Conservation (phyloP, 1,140 invertebrate species). For the Drosophila fuyamai region DNA sequence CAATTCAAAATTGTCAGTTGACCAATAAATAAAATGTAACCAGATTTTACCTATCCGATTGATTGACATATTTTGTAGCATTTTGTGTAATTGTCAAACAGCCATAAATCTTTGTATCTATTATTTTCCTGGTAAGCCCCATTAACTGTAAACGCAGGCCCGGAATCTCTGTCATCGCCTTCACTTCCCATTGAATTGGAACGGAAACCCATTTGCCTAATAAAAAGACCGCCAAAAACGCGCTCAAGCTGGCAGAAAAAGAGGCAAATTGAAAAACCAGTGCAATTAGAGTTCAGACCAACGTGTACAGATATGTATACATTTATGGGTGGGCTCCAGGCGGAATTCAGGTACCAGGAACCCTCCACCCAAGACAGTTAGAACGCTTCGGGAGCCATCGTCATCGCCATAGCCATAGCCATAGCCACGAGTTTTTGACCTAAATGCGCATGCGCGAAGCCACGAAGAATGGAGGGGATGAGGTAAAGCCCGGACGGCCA, state of each 20-base stretch:
- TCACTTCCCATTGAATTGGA: constrained; percentile 44
- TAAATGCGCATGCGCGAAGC: constrained; percentile 65
- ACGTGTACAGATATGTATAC: constrained; percentile 2
- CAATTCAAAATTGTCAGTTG: too few species aligned
- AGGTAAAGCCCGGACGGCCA: constrained; percentile 14
- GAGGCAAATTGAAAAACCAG: constrained; percentile 40
- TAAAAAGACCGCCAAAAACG: constrained; percentile 49
- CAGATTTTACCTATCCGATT: too few species aligned
- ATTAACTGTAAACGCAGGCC: constrained; percentile 2
- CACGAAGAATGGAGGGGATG: constrained; percentile 8
- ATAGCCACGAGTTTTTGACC: constrained; percentile 64
- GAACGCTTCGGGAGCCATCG: constrained; percentile 55
- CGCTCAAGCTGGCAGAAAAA: constrained; percentile 40
- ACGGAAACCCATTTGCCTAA: constrained; percentile 53
- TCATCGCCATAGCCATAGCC: constrained; percentile 53
- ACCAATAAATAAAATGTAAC: neutral
- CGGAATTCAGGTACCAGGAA: constrained; percentile 14
- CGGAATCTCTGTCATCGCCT: constrained; percentile 27
- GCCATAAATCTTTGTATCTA: constrained; percentile 8
- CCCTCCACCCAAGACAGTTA: constrained; percentile 46
- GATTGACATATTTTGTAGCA: too few species aligned
- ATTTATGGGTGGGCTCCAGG: constrained; percentile 8
- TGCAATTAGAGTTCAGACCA: constrained; percentile 31
- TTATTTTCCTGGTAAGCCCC: constrained; percentile 1
- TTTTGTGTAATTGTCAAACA: neutral